Percentiles rank a stretch among this genome's conserved stretches.
Evolutionary conservation across 2,888 invertebrate genomes (phyloP).

Genomic region (Sphinx pinastri): DNA sequence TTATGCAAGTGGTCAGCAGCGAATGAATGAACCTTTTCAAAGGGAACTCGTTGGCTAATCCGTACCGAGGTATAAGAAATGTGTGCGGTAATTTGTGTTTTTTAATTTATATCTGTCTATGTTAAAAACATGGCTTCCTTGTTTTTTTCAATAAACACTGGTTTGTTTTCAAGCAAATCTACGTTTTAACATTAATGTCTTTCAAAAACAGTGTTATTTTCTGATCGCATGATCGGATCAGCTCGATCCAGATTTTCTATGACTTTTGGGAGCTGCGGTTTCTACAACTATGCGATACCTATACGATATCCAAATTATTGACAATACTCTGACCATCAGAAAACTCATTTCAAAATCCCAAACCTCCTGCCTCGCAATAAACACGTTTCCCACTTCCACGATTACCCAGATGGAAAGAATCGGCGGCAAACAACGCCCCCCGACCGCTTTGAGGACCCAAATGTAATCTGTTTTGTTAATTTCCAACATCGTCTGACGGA

Average conservation of each 20-base stretch:
- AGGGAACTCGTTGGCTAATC: conserved; percentile 63
- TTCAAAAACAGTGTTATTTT: too few species aligned
- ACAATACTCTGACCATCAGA: background rate
- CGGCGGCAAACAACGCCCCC: conserved; percentile 63
- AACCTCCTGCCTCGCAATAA: conserved; percentile 17
- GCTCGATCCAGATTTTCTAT: background rate
- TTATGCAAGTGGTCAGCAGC: conserved; percentile 82
- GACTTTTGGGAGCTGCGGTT: too few species aligned
- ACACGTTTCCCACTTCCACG: conserved; percentile 48
- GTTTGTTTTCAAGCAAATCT: too few species aligned
- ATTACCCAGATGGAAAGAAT: conserved; percentile 73
- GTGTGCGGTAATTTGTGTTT: conserved; percentile 20
- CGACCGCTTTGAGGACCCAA: conserved; percentile 66
- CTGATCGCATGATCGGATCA: too few species aligned
- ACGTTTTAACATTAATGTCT: too few species aligned
- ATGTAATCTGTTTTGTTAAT: conserved; percentile 83
- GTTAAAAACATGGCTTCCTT: background rate
- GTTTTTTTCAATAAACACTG: background rate
- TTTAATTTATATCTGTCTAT: conserved; percentile 8
- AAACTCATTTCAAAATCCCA: background rate
- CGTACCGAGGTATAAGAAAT: conserved; percentile 17
- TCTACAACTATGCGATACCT: too few species aligned
- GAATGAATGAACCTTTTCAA: conserved; percentile 56
- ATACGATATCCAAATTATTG: too few species aligned
- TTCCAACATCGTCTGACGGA: conserved; percentile 62